Evolutionary conservation across 2,113 vertebrate genomes (phyloP).

Genomic region (Philantomba maxwellii): DNA sequence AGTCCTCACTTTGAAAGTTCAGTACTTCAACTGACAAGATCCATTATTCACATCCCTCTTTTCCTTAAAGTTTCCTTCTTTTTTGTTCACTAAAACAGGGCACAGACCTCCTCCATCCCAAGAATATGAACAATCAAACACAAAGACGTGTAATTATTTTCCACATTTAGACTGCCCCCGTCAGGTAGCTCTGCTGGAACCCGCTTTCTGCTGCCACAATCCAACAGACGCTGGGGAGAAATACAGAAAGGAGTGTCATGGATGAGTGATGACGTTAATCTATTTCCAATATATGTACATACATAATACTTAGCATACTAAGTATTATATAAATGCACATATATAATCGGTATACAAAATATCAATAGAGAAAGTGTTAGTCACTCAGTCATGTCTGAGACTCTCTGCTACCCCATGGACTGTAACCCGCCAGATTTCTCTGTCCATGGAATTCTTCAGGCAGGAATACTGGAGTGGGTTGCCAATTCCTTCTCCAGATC

Average conservation of each 20-base stretch:
- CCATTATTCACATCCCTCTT: not conserved
- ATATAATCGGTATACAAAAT: not conserved
- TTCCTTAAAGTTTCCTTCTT: not conserved
- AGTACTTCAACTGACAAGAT: too few relatives aligned
- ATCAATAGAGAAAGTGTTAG: not conserved
- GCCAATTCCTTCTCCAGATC: not conserved
- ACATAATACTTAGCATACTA: not conserved
- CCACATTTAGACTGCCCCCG: not conserved
- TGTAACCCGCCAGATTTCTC: rapidly evolving
- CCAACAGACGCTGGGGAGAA: not conserved
- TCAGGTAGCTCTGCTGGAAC: not conserved
- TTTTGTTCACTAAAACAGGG: not conserved
- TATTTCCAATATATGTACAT: not conserved
- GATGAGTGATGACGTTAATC: not conserved
- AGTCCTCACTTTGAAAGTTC: not conserved
- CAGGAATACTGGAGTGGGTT: not conserved
- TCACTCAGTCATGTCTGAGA: not conserved
- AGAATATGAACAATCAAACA: not conserved
- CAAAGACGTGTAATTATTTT: not conserved
- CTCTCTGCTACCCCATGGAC: not conserved
- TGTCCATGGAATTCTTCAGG: not conserved
- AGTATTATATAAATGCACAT: not conserved
- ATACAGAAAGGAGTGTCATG: not conserved
- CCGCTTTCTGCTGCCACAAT: not conserved
- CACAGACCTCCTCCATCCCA: not conserved